These are phyloP conservation scores for Sebastes itinus DNA, from an alignment of 2,797 vertebrate genomes.

Conservation along the genomic window DNA sequence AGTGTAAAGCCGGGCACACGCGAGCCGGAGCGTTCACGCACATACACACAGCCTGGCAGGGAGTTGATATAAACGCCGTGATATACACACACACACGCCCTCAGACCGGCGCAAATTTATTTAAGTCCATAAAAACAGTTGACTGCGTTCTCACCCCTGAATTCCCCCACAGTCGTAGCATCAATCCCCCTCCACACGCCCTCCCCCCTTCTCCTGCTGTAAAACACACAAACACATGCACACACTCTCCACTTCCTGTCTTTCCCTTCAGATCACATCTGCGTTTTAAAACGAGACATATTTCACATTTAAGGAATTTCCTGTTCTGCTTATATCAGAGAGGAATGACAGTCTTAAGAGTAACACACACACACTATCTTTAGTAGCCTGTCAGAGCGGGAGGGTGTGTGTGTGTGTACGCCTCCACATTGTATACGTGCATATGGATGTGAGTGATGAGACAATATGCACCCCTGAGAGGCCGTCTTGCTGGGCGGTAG, in stretches of 20 bases:
- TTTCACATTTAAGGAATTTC: conserved; percentile 73
- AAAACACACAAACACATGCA: neutral
- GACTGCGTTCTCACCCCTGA: conserved; percentile 23
- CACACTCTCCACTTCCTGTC: conserved; percentile 32
- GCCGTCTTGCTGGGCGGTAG: conserved; percentile 28
- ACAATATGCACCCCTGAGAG: neutral
- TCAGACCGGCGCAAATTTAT: conserved; percentile 42
- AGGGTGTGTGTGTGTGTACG: neutral
- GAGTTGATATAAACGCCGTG: conserved; percentile 21
- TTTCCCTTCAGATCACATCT: conserved; percentile 24
- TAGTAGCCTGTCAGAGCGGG: neutral
- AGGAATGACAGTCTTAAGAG: conserved; percentile 15
- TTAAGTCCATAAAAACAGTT: conserved; percentile 56
- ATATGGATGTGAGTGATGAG: conserved; percentile 22
- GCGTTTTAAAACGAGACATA: conserved; percentile 46
- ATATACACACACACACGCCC: conserved; percentile 24
- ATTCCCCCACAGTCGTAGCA: conserved; percentile 12
- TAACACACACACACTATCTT: neutral
- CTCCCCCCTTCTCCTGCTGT: neutral
- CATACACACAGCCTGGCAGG: conserved; percentile 25
- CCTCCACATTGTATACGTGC: neutral
- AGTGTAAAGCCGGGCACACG: conserved; percentile 55
- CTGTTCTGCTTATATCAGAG: conserved; percentile 65
- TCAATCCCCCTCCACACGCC: neutral
- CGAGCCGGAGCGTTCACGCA: conserved; percentile 15